Conservation (phyloP, 2,888 invertebrate genomes). For the Celastrina argiolus region DNA sequence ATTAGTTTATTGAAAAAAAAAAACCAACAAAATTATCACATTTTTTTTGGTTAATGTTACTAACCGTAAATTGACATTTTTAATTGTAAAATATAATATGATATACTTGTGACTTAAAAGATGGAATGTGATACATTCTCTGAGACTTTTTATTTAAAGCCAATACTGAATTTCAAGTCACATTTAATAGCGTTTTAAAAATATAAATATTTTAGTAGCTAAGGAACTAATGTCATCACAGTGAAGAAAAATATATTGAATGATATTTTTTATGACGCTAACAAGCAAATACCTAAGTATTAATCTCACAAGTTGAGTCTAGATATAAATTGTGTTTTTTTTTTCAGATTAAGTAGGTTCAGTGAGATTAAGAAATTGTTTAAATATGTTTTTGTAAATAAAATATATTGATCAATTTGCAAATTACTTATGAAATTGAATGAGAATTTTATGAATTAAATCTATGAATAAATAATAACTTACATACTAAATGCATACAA, state of each 20-base stretch:
- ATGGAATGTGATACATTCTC: neutral
- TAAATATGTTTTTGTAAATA: neutral
- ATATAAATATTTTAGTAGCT: neutral
- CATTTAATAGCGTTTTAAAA: neutral
- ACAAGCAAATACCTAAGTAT: neutral
- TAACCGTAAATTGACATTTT: slow-evolving; percentile 18
- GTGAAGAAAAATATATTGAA: neutral
- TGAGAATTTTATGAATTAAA: neutral
- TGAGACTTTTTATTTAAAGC: neutral
- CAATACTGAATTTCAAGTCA: neutral
- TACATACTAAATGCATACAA: neutral
- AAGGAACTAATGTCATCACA: no score
- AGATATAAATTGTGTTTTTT: no score
- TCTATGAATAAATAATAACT: neutral
- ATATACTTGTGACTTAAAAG: neutral
- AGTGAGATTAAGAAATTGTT: neutral
- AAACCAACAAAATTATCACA: slow-evolving; percentile 11
- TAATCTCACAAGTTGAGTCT: no score
- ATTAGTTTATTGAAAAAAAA: neutral
- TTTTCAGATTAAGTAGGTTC: no score
- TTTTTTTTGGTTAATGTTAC: slow-evolving; percentile 12
- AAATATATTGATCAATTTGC: neutral
- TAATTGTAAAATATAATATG: neutral
- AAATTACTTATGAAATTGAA: neutral
- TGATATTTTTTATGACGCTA: neutral